These are phyloP conservation scores for Muricea muricata DNA, from an alignment of 92 coral and sea anemone genomes.

Conservation along the genomic window DNA sequence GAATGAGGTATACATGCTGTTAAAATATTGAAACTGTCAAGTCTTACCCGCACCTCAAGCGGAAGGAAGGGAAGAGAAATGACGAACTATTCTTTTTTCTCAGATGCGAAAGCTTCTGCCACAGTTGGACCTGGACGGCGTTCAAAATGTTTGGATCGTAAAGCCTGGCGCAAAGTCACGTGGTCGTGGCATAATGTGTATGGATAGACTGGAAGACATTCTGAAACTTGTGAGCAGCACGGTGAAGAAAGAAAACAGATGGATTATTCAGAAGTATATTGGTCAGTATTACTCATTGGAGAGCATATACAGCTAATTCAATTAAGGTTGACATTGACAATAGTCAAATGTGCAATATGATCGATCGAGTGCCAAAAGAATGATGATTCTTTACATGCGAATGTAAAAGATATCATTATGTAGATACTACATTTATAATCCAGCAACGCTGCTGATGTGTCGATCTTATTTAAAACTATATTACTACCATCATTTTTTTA, in stretches of 20 bases:
- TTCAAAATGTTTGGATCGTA: slow-evolving; percentile 91
- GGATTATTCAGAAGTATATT: slow-evolving; percentile 96
- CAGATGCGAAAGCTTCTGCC: slow-evolving; percentile 80
- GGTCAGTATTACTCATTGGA: slow-evolving; percentile 74
- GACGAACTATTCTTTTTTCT: not conserved
- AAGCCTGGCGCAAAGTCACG: slow-evolving; percentile 99
- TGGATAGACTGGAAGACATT: slow-evolving; percentile 92
- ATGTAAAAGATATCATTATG: no score
- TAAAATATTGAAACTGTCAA: not conserved
- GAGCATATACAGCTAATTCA: no score
- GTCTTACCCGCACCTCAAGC: no score
- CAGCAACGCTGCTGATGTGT: no score
- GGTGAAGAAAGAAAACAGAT: slow-evolving; percentile 88
- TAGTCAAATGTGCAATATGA: no score
- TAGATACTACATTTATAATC: no score
- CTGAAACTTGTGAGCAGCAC: slow-evolving; percentile 84
- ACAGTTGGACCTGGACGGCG: slow-evolving; percentile 90
- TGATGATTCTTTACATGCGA: no score
- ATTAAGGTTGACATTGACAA: no score
- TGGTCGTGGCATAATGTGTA: slow-evolving; percentile 96
- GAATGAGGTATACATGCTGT: not conserved
- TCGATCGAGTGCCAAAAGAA: no score
- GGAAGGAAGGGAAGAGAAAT: no score
- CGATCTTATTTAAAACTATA: no score
- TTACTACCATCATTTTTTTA: no score